These are phyloP conservation scores for Meghimatium bilineatum DNA, from an alignment of 2,888 invertebrate genomes.

Conservation along the genomic window DNA sequence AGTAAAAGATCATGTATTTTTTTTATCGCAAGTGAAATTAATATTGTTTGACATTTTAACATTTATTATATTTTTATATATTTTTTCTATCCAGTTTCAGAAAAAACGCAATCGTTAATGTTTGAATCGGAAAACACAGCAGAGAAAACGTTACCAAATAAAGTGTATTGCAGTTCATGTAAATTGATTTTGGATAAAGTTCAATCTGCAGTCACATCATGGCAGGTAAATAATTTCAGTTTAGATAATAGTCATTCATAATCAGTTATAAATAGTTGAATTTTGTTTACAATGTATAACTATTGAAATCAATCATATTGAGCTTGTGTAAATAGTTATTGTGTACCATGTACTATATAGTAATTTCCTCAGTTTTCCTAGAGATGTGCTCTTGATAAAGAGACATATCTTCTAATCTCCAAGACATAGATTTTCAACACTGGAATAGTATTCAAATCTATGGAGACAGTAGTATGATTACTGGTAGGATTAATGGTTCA, in stretches of 20 bases:
- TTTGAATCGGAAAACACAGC: constrained; percentile 21
- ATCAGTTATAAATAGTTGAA: background rate
- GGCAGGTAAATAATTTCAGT: constrained; percentile 28
- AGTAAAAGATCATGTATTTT: too few species aligned
- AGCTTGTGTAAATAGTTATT: background rate
- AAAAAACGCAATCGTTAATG: background rate
- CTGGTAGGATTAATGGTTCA: too few species aligned
- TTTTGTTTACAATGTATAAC: background rate
- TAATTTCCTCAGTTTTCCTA: background rate
- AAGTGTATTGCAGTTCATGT: constrained; percentile 9
- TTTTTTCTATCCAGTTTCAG: background rate
- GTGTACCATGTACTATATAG: background rate
- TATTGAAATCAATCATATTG: background rate
- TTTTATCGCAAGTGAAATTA: background rate
- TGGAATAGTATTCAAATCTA: too few species aligned
- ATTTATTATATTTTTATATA: background rate
- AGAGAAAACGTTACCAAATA: background rate
- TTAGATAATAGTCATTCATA: background rate
- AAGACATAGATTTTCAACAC: too few species aligned
- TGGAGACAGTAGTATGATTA: too few species aligned
- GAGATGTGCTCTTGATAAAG: background rate
- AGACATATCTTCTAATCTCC: too few species aligned
- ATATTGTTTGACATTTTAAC: background rate
- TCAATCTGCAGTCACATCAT: constrained; percentile 28
- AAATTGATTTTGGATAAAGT: constrained; percentile 34